Base-by-base conservation (phyloP, 2,797 vertebrate species). In the Garrulus glandarius region DNA sequence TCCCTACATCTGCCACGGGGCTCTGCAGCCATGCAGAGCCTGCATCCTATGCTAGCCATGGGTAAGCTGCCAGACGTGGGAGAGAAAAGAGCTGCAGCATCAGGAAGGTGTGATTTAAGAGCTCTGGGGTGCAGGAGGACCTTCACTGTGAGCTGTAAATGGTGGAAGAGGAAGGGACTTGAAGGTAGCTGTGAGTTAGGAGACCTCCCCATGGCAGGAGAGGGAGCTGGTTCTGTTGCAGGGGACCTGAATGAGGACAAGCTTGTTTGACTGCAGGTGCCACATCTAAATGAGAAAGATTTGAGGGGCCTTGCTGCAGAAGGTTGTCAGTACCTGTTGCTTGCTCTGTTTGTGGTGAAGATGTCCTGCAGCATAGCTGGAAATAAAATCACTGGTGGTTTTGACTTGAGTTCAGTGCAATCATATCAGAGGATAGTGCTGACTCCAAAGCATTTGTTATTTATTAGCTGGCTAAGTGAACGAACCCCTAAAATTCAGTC, bases 31-130 rank as follows among this genome's bases (percentile, higher is more conserved):
- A 9, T 26, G 15, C 26, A 6, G 22, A 68, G 49, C 43, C 32
- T 37, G 10, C 16, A 11, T 39, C 30, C 64, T 63, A 4, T 0
- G 0, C 24, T 39, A 71, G n/a, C 30, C 5, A 0, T 13, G 56
- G 13, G 13, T 39, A 29, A 61, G 6, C 36, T 61, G 20, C 46
- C 50, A 43, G 68, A 10, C 0, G 1, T 5, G 11, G 44, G 30
- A 32, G 22, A 71, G 55, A 34, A 29, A 34, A 52, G 32, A 91
- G 29, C 32, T 0, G 0, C 29, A 14, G 67, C 24, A 15, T 6
- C 0, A 0, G 6, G 27, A 47, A 30, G 61, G 9, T 5, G 3
- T 34, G 36, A 57, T 16, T 39, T 36, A 53, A 83, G 55, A 63
- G 29, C 29, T 52, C 27, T n/a, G 29, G 69, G 34, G 7, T 69